Conservation (phyloP, 2,797 vertebrate genomes). For the Thripadectes ignobilis region DNA sequence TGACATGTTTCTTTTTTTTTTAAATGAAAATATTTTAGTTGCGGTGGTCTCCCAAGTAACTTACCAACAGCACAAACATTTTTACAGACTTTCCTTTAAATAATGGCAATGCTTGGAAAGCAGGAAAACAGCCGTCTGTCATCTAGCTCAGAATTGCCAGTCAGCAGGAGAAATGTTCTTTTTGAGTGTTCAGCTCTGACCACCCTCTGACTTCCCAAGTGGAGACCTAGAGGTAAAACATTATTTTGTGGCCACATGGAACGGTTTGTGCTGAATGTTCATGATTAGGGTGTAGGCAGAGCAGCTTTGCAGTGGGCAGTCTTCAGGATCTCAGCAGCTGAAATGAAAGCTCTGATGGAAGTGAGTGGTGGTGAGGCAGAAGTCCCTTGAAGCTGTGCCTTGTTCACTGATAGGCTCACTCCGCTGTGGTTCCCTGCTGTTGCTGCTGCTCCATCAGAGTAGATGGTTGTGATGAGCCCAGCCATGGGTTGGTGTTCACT, state of each 20-base stretch:
- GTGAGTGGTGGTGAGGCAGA: neutral
- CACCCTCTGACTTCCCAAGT: neutral
- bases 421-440: neutral
- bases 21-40: neutral
- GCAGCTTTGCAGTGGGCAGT: neutral
- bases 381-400: neutral
- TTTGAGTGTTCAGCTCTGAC: neutral
- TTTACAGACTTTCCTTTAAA: slow-evolving; percentile 1
- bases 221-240: neutral
- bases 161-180: neutral
- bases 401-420: neutral
- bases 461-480: neutral
- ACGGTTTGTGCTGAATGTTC: neutral
- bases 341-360: neutral
- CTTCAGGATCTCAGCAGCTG: neutral
- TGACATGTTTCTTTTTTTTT: neutral
- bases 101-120: neutral
- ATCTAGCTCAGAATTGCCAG: neutral
- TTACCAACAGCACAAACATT: neutral
- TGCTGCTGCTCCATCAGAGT: neutral
- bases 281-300: neutral
- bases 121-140: neutral
- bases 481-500: neutral
- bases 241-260: neutral
- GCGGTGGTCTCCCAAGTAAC: neutral